Evolutionary conservation across 1,140 invertebrate species (phyloP).

Genomic region (Sitophilus oryzae): DNA sequence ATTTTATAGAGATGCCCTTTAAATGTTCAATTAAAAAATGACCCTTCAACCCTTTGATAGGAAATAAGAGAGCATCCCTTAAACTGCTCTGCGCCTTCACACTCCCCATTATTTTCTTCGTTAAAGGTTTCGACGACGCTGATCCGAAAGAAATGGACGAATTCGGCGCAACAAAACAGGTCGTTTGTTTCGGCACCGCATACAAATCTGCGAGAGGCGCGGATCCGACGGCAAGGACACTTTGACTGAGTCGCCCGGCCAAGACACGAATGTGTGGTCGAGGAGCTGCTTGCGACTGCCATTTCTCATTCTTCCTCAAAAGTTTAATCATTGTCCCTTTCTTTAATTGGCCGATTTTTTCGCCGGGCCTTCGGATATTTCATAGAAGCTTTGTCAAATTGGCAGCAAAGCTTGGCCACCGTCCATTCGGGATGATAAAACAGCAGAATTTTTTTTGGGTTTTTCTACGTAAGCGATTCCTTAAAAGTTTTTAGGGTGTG

Average conservation of each 20-base stretch:
- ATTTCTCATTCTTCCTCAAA: slow-evolving; percentile 23
- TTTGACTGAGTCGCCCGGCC: slow-evolving; percentile 20
- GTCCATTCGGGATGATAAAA: too few relatives aligned
- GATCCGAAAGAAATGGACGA: slow-evolving; percentile 24
- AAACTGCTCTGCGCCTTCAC: neutral
- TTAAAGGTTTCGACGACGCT: slow-evolving; percentile 5
- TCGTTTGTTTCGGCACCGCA: slow-evolving; percentile 21
- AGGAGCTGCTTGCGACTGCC: slow-evolving; percentile 3
- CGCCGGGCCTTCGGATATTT: slow-evolving; percentile 1
- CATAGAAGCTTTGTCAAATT: neutral
- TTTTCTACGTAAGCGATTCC: too few relatives aligned
- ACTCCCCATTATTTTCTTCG: slow-evolving; percentile 8
- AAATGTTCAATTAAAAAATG: too few relatives aligned
- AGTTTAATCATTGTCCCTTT: slow-evolving; percentile 24
- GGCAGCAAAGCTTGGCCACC: neutral
- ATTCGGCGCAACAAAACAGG: slow-evolving; percentile 15
- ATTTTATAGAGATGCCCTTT: too few relatives aligned
- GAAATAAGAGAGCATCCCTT: too few relatives aligned
- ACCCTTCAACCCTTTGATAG: too few relatives aligned
- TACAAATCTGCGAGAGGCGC: slow-evolving; percentile 23
- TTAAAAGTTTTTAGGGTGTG: too few relatives aligned
- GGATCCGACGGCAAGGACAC: slow-evolving; percentile 18
- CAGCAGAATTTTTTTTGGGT: too few relatives aligned
- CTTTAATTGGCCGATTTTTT: slow-evolving; percentile 22
- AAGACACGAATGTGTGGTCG: slow-evolving; percentile 26